A percentile compares a stretch with the other conserved stretches of the same genome.
Evolutionary conservation across 2,797 vertebrate species (phyloP).

Genomic region (Argyrosomus regius): DNA sequence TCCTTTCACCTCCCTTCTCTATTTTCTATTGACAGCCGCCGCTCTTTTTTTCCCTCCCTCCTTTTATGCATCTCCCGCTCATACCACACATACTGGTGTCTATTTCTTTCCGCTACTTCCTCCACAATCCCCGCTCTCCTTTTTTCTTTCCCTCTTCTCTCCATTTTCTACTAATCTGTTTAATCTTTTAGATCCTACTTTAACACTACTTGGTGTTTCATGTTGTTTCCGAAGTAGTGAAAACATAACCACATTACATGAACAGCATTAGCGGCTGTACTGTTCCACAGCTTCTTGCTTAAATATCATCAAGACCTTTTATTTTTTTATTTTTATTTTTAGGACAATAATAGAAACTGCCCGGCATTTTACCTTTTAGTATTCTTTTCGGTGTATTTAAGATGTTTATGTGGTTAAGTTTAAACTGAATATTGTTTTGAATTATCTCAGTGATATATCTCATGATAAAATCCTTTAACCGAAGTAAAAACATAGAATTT

Average conservation of each 20-base stretch:
- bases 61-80: slow-evolving; percentile 69
- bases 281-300: not conserved
- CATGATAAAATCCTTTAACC: not conserved
- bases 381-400: not conserved
- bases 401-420: not conserved
- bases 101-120: slow-evolving; percentile 55
- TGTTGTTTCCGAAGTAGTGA: slow-evolving; percentile 2
- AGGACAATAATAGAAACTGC: not conserved
- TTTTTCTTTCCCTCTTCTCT: not conserved
- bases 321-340: too few relatives aligned
- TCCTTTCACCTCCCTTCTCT: slow-evolving; percentile 74
- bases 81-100: slow-evolving; percentile 54
- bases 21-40: slow-evolving; percentile 54
- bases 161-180: slow-evolving; percentile 9
- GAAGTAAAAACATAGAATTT: not conserved
- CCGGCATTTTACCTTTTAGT: not conserved
- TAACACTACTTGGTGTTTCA: not conserved
- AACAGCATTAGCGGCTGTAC: not conserved
- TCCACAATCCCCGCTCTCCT: slow-evolving; percentile 1
- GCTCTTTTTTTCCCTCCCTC: slow-evolving; percentile 49
- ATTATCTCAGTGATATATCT: not conserved
- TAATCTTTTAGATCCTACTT: not conserved
- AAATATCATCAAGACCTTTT: slow-evolving; percentile 12
- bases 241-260: slow-evolving; percentile 4
- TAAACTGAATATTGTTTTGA: not conserved